Evolutionary conservation across 1,140 invertebrate species (phyloP).

Genomic region (Euura lappo): DNA sequence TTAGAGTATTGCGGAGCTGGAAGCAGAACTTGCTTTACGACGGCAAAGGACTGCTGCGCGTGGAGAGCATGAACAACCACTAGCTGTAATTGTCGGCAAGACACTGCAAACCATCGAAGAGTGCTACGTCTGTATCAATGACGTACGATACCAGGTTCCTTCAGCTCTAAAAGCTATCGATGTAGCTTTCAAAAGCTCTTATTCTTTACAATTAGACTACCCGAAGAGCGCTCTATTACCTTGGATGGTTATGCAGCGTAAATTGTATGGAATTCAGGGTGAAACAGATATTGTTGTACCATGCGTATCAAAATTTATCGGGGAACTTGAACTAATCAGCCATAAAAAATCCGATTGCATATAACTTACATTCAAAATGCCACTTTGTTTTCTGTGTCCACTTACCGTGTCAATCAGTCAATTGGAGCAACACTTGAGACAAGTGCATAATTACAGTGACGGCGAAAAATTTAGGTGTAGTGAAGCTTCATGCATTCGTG

Average conservation of each 20-base stretch:
- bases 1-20: not conserved
- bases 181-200: conserved; percentile 31
- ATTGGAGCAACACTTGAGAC: conserved; percentile 13
- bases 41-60: not conserved
- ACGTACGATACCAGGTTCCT: conserved; percentile 19
- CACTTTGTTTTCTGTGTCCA: conserved; percentile 14
- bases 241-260: conserved; percentile 26
- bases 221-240: conserved; percentile 21
- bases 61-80: conserved; percentile 17
- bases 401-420: not conserved
- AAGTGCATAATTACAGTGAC: conserved; percentile 8
- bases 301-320: not conserved
- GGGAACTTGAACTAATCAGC: conserved; percentile 14
- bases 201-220: conserved; percentile 25
- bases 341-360: not conserved
- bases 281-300: conserved; percentile 27
- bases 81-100: conserved; percentile 19
- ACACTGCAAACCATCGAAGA: conserved; percentile 21
- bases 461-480: conserved; percentile 10
- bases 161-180: conserved; percentile 23
- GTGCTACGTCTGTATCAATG: conserved; percentile 28
- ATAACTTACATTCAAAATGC: conserved; percentile 15
- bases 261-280: conserved; percentile 25
- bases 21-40: not conserved
- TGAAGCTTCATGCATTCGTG: conserved; percentile 16